phyloP scores from a whole-genome alignment of 2,113 vertebrate species.

The Tychaedon coryphoeus region DNA sequence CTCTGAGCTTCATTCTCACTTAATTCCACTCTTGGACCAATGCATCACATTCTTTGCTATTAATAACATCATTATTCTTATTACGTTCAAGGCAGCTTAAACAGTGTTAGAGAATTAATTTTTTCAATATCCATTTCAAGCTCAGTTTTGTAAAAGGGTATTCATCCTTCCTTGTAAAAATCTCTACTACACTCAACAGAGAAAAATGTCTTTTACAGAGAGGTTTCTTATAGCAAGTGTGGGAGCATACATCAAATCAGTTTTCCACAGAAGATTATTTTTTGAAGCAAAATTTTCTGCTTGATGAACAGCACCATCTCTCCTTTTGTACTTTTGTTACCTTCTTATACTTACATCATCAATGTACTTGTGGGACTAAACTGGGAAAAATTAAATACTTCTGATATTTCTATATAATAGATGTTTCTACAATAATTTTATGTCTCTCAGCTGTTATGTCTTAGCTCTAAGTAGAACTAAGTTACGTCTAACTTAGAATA shows the following conservation, averaged over 20 bases:
- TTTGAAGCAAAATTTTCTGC: not conserved
- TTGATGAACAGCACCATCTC: not conserved
- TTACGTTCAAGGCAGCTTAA: not conserved
- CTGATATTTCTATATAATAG: not conserved
- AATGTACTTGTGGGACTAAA: not conserved
- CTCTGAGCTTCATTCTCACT: not conserved
- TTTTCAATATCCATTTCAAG: not conserved
- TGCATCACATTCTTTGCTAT: not conserved
- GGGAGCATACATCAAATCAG: not conserved
- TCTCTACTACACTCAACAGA: not conserved
- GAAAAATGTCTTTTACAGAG: not conserved
- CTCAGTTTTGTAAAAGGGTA: not conserved
- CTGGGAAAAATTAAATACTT: not conserved
- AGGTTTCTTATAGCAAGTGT: rapidly evolving
- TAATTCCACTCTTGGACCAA: not conserved
- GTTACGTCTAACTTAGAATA: not conserved
- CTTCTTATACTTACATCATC: not conserved
- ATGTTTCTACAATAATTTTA: not conserved
- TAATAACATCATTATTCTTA: not conserved
- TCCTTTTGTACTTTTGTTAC: not conserved
- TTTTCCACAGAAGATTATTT: not conserved
- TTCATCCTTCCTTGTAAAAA: not conserved
- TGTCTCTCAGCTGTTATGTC: not conserved
- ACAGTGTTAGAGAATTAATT: not conserved
- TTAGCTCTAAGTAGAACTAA: not conserved